phyloP scores from a whole-genome alignment of 2,797 vertebrate species.

The Sternarchorhynchus goeldii region DNA sequence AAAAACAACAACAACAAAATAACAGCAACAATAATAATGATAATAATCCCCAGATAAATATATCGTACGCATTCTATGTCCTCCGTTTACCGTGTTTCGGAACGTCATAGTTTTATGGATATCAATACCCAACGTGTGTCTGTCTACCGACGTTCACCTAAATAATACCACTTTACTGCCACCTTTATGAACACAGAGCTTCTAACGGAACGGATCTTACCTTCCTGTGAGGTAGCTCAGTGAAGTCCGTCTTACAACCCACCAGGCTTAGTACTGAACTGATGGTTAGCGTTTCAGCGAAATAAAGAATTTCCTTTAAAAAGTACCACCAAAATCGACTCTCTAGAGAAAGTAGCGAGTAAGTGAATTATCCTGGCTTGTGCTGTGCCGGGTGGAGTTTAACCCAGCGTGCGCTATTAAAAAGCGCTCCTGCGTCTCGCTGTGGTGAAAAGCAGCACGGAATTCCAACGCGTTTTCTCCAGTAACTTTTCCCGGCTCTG shows the following conservation, averaged over 20 bases:
- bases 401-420: conserved; percentile 15
- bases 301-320: conserved; percentile 6
- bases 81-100: no score
- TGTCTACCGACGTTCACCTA: no score
- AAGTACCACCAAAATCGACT: not conserved
- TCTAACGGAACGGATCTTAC: conserved; percentile 1
- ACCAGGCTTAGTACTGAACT: not conserved
- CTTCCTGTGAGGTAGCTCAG: conserved; percentile 29
- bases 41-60: no score
- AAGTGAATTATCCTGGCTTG: no score
- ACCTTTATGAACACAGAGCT: no score
- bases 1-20: no score
- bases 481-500: conserved; percentile 66
- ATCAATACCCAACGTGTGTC: no score
- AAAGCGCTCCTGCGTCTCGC: conserved; percentile 16
- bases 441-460: conserved; percentile 6
- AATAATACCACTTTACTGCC: no score
- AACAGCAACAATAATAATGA: no score
- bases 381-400: conserved; percentile 18
- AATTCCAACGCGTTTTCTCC: conserved; percentile 51
- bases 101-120: no score
- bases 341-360: not conserved
- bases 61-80: no score
- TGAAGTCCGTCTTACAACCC: conserved; percentile 7
- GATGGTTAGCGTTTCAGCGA: not conserved